Conservation (phyloP, 2,797 vertebrate species). For the Sparus aurata region DNA sequence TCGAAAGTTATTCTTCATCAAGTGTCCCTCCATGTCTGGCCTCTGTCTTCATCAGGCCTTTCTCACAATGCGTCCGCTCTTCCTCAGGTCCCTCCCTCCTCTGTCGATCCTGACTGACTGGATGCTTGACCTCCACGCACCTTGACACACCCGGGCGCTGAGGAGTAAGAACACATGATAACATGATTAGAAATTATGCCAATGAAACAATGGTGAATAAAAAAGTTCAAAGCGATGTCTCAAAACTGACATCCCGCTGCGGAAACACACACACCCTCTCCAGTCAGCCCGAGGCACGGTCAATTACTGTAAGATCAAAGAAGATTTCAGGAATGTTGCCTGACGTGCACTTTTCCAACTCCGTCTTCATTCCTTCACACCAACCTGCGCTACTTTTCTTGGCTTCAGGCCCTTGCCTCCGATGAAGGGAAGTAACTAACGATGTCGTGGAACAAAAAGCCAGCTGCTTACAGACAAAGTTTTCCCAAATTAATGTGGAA, state of each 20-base stretch:
- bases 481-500: not conserved
- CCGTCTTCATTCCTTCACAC: not conserved
- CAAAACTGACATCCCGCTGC: not conserved
- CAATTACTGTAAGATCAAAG: not conserved
- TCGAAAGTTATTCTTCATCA: not conserved
- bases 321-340: not conserved
- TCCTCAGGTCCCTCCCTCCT: slow-evolving; percentile 85
- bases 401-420: not conserved
- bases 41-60: slow-evolving; percentile 81
- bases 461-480: not conserved
- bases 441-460: not conserved
- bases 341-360: not conserved
- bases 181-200: not conserved
- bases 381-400: not conserved
- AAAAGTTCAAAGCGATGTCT: not conserved
- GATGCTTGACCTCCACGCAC: slow-evolving; percentile 75
- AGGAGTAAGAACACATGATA: not conserved
- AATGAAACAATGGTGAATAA: not conserved
- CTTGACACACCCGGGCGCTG: slow-evolving; percentile 73
- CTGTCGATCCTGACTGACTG: slow-evolving; percentile 72
- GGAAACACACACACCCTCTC: not conserved
- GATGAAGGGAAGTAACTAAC: too few relatives aligned
- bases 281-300: rapidly evolving
- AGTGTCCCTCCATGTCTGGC: not conserved
- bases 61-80: slow-evolving; percentile 88